Conservation (phyloP, 1,140 invertebrate genomes). For the Andrena cerasifolii region DNA sequence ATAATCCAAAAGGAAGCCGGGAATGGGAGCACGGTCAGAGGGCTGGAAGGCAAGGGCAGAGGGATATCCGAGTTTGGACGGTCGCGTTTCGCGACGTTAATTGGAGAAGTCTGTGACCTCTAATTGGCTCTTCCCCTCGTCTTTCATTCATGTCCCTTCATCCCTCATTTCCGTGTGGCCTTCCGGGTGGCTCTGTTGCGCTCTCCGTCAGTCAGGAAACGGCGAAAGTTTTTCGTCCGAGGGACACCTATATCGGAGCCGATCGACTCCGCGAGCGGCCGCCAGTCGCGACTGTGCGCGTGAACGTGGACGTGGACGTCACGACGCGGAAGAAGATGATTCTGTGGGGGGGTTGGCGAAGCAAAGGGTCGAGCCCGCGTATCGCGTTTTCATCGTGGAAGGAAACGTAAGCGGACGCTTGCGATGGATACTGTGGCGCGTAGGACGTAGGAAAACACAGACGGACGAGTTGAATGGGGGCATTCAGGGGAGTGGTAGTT, state of each 20-base stretch:
- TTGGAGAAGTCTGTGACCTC: constrained; percentile 73
- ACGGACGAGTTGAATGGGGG: constrained; percentile 63
- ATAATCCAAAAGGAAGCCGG: constrained; percentile 73
- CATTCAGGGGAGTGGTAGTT: constrained; percentile 39
- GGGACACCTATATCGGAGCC: not conserved
- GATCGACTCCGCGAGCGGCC: too few species aligned
- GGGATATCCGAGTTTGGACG: constrained; percentile 35
- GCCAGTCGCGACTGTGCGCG: too few species aligned
- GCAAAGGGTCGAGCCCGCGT: not conserved
- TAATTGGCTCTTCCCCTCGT: constrained; percentile 66
- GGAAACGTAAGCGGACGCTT: constrained; percentile 34
- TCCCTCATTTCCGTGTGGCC: not conserved
- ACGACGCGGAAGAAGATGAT: not conserved
- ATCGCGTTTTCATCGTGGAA: not conserved
- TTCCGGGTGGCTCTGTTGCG: not conserved
- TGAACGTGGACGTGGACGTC: too few species aligned
- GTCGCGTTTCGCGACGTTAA: constrained; percentile 64
- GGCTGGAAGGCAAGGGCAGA: constrained; percentile 10
- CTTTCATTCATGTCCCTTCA: too few species aligned
- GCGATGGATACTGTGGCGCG: constrained; percentile 11
- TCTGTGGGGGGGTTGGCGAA: not conserved
- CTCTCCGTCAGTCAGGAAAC: not conserved
- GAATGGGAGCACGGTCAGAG: constrained; percentile 6
- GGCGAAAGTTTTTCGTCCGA: not conserved
- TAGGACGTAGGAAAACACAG: constrained; percentile 53